Percentiles rank a stretch among this genome's conserved stretches.
Conservation (phyloP, 2,888 invertebrate genomes). For the Meloe dianella region DNA sequence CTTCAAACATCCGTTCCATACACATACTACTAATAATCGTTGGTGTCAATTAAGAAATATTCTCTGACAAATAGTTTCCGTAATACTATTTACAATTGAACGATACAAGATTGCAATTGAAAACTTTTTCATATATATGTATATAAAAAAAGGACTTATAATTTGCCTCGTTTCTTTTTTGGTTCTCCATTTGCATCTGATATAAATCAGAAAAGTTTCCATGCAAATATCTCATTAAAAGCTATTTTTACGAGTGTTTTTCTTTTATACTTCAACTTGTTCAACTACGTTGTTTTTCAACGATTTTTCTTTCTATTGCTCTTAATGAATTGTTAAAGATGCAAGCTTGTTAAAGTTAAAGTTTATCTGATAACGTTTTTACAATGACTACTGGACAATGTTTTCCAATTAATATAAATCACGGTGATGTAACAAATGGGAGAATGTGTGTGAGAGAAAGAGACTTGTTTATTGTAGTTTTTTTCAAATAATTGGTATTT, state of each 20-base stretch:
- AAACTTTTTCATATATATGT: neutral
- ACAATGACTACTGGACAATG: neutral
- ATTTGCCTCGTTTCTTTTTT: neutral
- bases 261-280: neutral
- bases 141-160: neutral
- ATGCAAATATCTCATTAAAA: conserved; percentile 7
- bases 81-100: neutral
- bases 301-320: neutral
- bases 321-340: neutral
- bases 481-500: conserved; percentile 2
- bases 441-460: neutral
- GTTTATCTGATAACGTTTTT: neutral
- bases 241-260: neutral
- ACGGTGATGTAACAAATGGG: neutral
- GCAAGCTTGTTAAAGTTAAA: neutral
- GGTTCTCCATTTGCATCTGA: neutral
- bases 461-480: neutral
- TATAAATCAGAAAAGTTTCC: neutral
- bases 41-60: no score
- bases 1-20: neutral
- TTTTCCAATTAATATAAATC: neutral
- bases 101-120: neutral
- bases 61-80: no score
- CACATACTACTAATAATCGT: no score
- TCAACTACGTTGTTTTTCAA: neutral